Conservation (phyloP, 1,140 invertebrate species). For the Aphaenogaster ashmeadi region DNA sequence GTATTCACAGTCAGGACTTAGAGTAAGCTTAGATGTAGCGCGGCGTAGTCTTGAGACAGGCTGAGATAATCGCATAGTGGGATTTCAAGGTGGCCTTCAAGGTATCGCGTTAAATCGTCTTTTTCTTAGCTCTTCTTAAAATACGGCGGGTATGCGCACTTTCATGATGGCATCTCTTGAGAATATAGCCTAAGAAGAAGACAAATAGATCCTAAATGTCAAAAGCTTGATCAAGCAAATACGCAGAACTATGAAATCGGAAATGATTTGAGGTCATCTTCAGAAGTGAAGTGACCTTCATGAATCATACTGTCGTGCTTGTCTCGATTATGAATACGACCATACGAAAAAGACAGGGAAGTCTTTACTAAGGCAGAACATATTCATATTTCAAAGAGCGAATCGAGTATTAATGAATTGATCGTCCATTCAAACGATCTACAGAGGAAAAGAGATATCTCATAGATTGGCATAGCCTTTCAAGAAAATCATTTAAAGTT, state of each 20-base stretch:
- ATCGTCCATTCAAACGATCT: neutral
- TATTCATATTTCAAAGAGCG: neutral
- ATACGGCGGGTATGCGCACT: neutral
- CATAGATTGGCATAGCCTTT: neutral
- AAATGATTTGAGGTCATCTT: constrained; percentile 52
- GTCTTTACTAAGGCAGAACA: neutral
- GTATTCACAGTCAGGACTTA: constrained; percentile 17
- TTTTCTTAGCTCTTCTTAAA: neutral
- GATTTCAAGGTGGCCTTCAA: constrained; percentile 30
- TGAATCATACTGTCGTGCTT: constrained; percentile 47
- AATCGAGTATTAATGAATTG: neutral
- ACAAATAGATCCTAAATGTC: constrained; percentile 10
- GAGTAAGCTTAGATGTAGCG: constrained; percentile 41
- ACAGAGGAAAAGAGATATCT: neutral
- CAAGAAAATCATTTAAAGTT: neutral
- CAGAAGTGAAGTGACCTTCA: constrained; percentile 30
- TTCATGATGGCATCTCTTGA: constrained; percentile 7
- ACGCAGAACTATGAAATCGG: constrained; percentile 28
- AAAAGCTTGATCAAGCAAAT: constrained; percentile 46
- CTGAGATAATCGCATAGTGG: constrained; percentile 32
- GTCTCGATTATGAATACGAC: constrained; percentile 23
- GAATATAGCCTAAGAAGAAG: constrained; percentile 1
- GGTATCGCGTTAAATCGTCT: constrained; percentile 36
- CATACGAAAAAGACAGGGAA: constrained; percentile 2
- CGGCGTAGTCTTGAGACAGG: constrained; percentile 36